Evolutionary conservation across 1,140 invertebrate genomes (phyloP).

Genomic region (Pachyrhynchus sulphureomaculatus): DNA sequence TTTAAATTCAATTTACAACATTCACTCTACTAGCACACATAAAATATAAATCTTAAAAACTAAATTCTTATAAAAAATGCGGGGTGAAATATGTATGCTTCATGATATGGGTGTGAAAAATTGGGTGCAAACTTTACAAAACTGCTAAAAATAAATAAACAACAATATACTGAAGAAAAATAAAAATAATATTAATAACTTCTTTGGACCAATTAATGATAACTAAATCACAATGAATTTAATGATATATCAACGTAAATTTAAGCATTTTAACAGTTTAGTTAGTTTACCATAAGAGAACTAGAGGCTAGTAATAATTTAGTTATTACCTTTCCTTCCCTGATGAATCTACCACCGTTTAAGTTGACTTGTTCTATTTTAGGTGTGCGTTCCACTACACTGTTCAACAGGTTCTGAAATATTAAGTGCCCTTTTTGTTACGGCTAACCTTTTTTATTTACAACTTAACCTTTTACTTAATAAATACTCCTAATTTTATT

Average conservation of each 20-base stretch:
- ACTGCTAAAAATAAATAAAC: neutral
- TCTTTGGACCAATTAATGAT: no score
- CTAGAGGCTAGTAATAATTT: neutral
- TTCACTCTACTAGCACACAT: slow-evolving; percentile 27
- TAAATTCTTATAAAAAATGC: slow-evolving; percentile 5
- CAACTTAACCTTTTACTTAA: no score
- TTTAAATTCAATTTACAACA: slow-evolving; percentile 16
- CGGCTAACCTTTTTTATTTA: no score
- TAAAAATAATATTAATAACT: no score
- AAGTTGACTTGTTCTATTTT: slow-evolving; percentile 94
- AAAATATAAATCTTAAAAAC: slow-evolving; percentile 9
- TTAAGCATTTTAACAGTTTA: neutral
- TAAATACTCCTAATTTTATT: no score
- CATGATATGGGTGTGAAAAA: neutral
- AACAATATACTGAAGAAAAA: no score
- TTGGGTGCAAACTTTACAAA: neutral
- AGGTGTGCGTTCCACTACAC: slow-evolving; percentile 84
- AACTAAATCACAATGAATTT: neutral
- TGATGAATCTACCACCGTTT: slow-evolving; percentile 91
- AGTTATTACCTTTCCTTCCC: slow-evolving; percentile 92
- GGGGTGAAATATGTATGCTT: neutral
- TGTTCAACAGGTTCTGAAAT: slow-evolving; percentile 84
- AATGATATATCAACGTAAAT: neutral
- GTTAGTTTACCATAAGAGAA: neutral
- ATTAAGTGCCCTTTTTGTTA: slow-evolving; percentile 22